phyloP scores from a whole-genome alignment of 2,113 vertebrate genomes.

The Lepus timidus region DNA sequence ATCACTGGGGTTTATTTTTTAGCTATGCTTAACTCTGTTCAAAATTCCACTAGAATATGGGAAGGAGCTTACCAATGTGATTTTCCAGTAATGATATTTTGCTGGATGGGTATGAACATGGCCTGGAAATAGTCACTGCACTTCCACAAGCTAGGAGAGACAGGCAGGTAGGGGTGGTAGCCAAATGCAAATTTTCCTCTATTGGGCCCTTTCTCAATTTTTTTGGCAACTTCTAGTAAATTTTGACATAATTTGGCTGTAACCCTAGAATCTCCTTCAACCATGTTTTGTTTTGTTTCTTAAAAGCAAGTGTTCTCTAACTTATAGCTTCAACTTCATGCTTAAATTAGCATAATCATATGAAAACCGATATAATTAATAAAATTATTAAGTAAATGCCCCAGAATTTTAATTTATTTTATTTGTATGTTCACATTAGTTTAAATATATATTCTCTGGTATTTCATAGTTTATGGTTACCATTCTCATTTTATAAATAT shows the following conservation, averaged over 20 bases:
- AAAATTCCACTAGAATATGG: background rate
- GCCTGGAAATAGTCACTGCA: background rate
- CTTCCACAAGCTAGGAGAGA: background rate
- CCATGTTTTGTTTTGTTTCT: background rate
- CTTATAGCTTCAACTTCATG: background rate
- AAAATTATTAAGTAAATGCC: background rate
- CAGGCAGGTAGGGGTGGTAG: background rate
- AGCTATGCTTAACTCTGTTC: background rate
- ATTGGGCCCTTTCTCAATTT: background rate
- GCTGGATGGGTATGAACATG: background rate
- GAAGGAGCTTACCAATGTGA: background rate
- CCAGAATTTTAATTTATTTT: conserved; percentile 18
- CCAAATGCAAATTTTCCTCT: background rate
- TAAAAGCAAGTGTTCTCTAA: background rate
- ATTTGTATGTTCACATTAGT: background rate
- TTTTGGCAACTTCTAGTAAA: background rate
- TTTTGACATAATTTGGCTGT: background rate
- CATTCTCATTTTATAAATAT: conserved; percentile 5
- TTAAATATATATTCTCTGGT: background rate
- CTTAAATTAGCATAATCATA: conserved; percentile 19
- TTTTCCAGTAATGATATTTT: background rate
- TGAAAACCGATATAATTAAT: conserved; percentile 4
- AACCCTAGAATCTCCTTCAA: background rate
- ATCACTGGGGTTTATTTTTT: background rate
- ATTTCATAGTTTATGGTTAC: background rate